phyloP scores from a whole-genome alignment of 2,888 invertebrate genomes.

The Ligdia adustata region DNA sequence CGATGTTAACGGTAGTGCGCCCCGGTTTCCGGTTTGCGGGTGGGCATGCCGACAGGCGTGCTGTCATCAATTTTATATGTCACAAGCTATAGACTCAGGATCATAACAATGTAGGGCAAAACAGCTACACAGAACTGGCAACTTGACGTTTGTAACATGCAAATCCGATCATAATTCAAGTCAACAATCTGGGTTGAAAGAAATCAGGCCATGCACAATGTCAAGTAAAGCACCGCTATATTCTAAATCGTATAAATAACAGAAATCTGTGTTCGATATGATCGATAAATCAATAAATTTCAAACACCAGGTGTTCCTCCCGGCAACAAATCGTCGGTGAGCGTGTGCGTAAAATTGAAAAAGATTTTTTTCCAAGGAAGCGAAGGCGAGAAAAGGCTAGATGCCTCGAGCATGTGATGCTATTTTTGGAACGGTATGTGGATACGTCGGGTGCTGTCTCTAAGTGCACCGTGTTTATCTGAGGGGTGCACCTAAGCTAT shows the following conservation, averaged over 20 bases:
- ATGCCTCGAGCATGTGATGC: constrained; percentile 46
- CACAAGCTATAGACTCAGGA: constrained; percentile 51
- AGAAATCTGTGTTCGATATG: constrained; percentile 17
- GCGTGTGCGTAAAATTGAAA: constrained; percentile 26
- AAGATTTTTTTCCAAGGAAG: constrained; percentile 40
- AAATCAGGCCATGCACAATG: too few species aligned
- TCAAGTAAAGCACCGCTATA: constrained; percentile 19
- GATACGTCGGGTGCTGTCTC: constrained; percentile 55
- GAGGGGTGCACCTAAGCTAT: constrained; percentile 65
- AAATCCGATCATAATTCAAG: too few species aligned
- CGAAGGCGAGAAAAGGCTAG: constrained; percentile 42
- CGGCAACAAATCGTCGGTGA: constrained; percentile 38
- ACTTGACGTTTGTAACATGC: too few species aligned
- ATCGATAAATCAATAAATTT: constrained; percentile 37
- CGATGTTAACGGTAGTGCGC: constrained; percentile 73
- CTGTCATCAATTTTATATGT: constrained; percentile 72
- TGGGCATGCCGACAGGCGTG: constrained; percentile 66
- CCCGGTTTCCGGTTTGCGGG: constrained; percentile 69
- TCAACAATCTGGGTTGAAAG: too few species aligned
- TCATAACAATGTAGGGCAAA: constrained; percentile 38
- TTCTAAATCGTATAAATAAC: constrained; percentile 9
- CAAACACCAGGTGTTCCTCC: constrained; percentile 39
- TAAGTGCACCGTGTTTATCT: constrained; percentile 73
- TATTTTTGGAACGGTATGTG: constrained; percentile 71
- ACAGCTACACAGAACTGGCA: constrained; percentile 40